Conservation (phyloP, 2,797 vertebrate species). For the Taenioides sp. region DNA sequence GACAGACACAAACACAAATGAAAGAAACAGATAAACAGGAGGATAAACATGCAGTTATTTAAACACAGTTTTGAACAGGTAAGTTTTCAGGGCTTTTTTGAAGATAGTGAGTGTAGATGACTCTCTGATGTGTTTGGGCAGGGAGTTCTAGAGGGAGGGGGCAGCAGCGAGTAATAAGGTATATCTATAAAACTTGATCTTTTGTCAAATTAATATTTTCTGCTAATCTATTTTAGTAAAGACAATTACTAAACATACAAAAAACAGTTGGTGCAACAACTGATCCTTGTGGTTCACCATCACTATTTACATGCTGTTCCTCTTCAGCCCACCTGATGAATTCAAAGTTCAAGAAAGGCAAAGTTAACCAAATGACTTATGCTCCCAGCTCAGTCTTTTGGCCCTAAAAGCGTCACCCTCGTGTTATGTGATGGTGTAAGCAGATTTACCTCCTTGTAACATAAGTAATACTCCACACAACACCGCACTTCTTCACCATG, state of each 20-base stretch:
- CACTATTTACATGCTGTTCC: background rate
- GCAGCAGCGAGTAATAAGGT: no score
- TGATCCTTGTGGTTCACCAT: background rate
- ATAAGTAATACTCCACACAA: constrained; percentile 13
- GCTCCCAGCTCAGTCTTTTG: background rate
- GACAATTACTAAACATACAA: background rate
- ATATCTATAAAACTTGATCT: background rate
- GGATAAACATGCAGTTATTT: no score
- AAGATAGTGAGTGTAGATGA: no score
- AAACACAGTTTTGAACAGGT: no score
- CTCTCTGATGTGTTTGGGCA: no score
- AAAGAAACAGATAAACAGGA: no score
- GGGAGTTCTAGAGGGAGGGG: no score
- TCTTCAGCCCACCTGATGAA: no score
- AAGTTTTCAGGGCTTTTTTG: no score
- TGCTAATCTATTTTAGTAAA: background rate
- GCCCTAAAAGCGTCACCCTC: background rate
- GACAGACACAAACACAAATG: no score
- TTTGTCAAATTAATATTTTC: background rate
- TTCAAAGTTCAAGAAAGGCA: background rate
- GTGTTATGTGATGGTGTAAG: background rate
- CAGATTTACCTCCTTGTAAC: constrained; percentile 15
- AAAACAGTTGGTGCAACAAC: background rate
- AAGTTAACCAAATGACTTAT: background rate
- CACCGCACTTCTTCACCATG: constrained; percentile 27